These are phyloP conservation scores for Monochamus saltuarius DNA, from an alignment of 1,140 invertebrate species.

Conservation along the genomic window DNA sequence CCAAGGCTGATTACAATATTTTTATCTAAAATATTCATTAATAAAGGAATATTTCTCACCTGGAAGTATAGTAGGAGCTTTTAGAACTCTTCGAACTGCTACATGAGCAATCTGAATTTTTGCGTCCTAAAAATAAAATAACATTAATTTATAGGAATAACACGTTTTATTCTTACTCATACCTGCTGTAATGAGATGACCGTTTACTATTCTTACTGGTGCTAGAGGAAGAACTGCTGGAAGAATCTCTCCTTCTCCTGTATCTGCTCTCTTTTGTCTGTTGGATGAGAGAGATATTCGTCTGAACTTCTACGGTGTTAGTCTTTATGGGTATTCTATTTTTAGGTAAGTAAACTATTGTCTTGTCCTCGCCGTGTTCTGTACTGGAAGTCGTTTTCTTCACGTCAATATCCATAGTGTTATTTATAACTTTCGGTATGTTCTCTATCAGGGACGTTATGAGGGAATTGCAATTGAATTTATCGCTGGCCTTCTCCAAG, in stretches of 20 bases:
- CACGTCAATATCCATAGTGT: constrained; percentile 1
- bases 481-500: constrained; percentile 56
- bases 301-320: constrained; percentile 55
- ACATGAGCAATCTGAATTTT: constrained; percentile 23
- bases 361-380: constrained; percentile 65
- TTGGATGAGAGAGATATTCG: constrained; percentile 42
- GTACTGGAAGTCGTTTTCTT: constrained; percentile 1
- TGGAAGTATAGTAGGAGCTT: constrained; percentile 23
- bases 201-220: neutral
- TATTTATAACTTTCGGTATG: constrained; percentile 44
- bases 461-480: constrained; percentile 61
- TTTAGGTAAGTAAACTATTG: constrained; percentile 63
- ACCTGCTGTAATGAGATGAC: constrained; percentile 10
- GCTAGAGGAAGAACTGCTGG: constrained; percentile 15
- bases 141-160: neutral
- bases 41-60: constrained; percentile 18
- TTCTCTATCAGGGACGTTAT: constrained; percentile 54
- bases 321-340: constrained; percentile 54
- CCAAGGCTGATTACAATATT: no score
- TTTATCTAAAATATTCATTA: no score
- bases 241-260: constrained; percentile 24
- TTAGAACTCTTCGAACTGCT: constrained; percentile 22
- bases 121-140: constrained; percentile 25
- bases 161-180: neutral
- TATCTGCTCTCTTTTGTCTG: constrained; percentile 24